Evolutionary conservation across 2,888 invertebrate species (phyloP).

Genomic region (Temnothorax unifasciatus): DNA sequence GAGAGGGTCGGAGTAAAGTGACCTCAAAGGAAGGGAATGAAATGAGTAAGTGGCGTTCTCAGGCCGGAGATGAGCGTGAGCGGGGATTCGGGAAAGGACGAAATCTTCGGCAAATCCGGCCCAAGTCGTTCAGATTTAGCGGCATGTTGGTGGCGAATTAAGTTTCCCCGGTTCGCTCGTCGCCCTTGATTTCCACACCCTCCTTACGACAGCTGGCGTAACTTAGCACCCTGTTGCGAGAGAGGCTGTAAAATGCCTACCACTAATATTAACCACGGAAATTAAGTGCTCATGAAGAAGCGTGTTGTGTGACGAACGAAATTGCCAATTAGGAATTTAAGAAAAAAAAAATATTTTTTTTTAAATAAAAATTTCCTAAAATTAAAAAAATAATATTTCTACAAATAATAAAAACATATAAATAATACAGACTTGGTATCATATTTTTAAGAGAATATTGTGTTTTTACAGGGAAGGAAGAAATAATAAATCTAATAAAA

Average conservation of each 20-base stretch:
- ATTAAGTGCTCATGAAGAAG: not conserved
- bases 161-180: constrained; percentile 55
- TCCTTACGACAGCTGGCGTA: constrained; percentile 3
- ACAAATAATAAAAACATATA: not conserved
- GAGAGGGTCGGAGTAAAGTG: constrained; percentile 15
- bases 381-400: not conserved
- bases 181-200: constrained; percentile 53
- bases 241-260: constrained; percentile 6
- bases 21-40: constrained; percentile 23
- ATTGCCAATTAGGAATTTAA: not conserved
- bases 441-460: not conserved
- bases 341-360: not conserved
- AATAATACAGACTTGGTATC: not conserved
- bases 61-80: constrained; percentile 20
- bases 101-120: constrained; percentile 63
- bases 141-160: constrained; percentile 65
- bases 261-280: constrained; percentile 24
- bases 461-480: not conserved
- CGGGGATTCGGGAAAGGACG: constrained; percentile 38
- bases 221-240: constrained; percentile 22
- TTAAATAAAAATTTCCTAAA: not conserved
- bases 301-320: not conserved
- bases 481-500: not conserved
- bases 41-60: constrained; percentile 32
- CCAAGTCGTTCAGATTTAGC: constrained; percentile 71